Conservation (phyloP, 2,888 invertebrate species). For the Rhagophthalmus giganteus region DNA sequence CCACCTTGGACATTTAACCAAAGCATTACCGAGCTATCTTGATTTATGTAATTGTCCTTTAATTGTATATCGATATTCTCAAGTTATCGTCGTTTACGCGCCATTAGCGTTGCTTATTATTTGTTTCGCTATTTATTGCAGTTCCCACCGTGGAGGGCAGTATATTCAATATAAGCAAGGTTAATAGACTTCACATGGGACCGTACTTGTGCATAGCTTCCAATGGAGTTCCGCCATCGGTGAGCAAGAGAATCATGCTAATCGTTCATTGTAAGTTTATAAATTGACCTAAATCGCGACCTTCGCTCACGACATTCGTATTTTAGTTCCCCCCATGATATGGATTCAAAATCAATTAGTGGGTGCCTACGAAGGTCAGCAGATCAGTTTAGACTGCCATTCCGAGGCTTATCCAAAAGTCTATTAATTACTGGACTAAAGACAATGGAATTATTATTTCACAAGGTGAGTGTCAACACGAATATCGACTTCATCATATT, state of each 20-base stretch:
- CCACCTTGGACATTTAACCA: conserved; percentile 15
- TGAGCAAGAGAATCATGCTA: conserved; percentile 85
- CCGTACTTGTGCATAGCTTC: conserved; percentile 78
- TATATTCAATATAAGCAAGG: conserved; percentile 67
- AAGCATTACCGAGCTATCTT: not conserved
- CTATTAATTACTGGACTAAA: conserved; percentile 74
- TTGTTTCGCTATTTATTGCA: conserved; percentile 46
- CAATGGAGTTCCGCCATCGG: conserved; percentile 82
- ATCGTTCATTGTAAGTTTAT: conserved; percentile 74
- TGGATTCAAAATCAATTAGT: conserved; percentile 74
- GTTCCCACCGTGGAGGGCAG: conserved; percentile 69
- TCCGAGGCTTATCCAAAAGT: conserved; percentile 75
- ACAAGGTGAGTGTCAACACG: no score
- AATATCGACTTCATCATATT: no score
- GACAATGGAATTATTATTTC: conserved; percentile 66
- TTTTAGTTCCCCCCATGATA: conserved; percentile 72
- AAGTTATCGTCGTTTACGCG: conserved; percentile 32
- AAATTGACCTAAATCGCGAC: conserved; percentile 8
- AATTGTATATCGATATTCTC: conserved; percentile 5
- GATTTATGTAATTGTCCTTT: conserved; percentile 11
- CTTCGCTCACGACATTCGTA: conserved; percentile 8
- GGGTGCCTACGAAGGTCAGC: conserved; percentile 67
- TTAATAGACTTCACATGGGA: conserved; percentile 76
- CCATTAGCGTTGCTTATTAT: conserved; percentile 17
- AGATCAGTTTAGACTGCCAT: conserved; percentile 70